Base-by-base conservation (phyloP, 2,113 vertebrate genomes). In the Chauna torquata region DNA sequence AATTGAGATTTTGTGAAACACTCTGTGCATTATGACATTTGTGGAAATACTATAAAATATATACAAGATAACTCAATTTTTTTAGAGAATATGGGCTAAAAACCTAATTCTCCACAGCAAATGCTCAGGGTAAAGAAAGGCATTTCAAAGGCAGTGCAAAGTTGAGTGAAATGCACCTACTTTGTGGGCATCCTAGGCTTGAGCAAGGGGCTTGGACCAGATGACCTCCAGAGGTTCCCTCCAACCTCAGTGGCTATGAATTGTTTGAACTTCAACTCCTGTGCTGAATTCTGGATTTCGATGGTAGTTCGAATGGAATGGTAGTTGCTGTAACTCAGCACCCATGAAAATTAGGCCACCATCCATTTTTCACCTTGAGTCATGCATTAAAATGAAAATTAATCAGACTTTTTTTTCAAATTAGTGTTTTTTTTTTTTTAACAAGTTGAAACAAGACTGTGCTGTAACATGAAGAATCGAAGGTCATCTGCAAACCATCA, bases 291-390 rank as follows among this genome's bases (percentile, higher is more conserved):
- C 72, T 66, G 50, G 36, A 18, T 81, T 91, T 78, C 65, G 30
- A 52, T 3, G 1, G 18, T 3, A 34, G 14, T 28, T n/a, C n/a
- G n/a, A n/a, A n/a, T n/a, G n/a, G n/a, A n/a, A 52, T 3, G 1
- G 18, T 3, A 34, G 14, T 28, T 59, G 27, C 32, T 61, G 11
- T 62, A 81, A 78, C 27, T 70, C 49, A 45, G 49, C 34, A 66
- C 12, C 20, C 23, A 14, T 50, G 38, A 70, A 96, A 91, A 90
- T 78, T 8, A 50, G 27, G 7, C 32, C 19, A 55, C 57, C 32
- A 64, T 68, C 70, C 52, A 59, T 71, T 57, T 90, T 82, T 89
- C 42, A 54, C 22, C 34, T 75, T 30, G 12, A 75, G 24, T 70
- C 27, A 32, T 45, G 45, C 11, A n/a, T 58, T 78, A 42, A 32